Evolutionary conservation across 2,888 invertebrate species (phyloP).

Genomic region (Eristalinus aeneus): DNA sequence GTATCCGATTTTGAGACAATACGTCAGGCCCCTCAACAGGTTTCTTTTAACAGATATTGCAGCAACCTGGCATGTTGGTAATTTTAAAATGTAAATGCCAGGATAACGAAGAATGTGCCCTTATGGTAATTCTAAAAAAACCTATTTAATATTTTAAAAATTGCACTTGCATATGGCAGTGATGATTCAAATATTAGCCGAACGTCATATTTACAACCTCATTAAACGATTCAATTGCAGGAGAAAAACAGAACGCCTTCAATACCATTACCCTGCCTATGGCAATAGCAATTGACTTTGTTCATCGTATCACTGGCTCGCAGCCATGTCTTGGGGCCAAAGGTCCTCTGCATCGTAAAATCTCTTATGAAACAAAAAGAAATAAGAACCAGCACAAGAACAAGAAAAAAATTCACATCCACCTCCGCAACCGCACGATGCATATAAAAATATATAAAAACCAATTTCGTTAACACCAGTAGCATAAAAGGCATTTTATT

Average conservation of each 20-base stretch:
- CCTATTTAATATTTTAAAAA: constrained; percentile 8
- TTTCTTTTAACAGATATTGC: too few relatives aligned
- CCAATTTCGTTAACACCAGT: constrained; percentile 46
- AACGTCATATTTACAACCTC: constrained; percentile 22
- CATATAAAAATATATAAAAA: constrained; percentile 39
- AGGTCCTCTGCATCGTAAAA: constrained; percentile 24
- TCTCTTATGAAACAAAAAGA: not conserved
- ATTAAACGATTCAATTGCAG: constrained; percentile 25
- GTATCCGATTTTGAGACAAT: too few relatives aligned
- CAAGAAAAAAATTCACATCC: not conserved
- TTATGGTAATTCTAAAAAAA: constrained; percentile 1
- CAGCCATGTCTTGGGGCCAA: not conserved
- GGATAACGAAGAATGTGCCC: not conserved
- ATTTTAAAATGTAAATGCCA: too few relatives aligned
- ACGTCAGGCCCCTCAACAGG: too few relatives aligned
- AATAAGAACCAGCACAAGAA: not conserved
- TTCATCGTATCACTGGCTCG: not conserved
- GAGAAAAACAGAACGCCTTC: not conserved
- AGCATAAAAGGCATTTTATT: constrained; percentile 33
- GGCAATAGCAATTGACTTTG: constrained; percentile 31
- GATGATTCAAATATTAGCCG: constrained; percentile 30
- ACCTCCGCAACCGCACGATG: constrained; percentile 24
- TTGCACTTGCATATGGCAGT: constrained; percentile 8
- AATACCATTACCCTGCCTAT: too few relatives aligned
- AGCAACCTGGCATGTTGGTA: too few relatives aligned